Base-by-base conservation (phyloP, 2,888 invertebrate genomes). In the Archips crataeganus region DNA sequence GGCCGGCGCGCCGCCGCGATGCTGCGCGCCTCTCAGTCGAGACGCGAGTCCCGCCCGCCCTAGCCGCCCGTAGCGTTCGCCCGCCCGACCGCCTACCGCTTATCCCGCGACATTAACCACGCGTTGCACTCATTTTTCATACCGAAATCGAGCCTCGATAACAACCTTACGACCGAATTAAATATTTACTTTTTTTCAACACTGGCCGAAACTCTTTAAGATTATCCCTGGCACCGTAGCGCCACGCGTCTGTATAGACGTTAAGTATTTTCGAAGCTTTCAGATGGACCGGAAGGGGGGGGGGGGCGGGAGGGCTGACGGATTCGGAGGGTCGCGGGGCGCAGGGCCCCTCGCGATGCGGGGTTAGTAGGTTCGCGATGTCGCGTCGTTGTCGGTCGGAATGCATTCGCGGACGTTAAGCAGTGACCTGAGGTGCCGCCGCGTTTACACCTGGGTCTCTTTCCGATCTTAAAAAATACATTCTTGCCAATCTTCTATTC, bases 1-100 rank as follows among this genome's bases (percentile, higher is more conserved):
- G 93, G 90, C 93, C 91, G 94, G 93, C 94, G 94, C 94, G 95
- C 93, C 95, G 95, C 92, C 91, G 94, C 95, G 95, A 95, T 95
- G 95, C 95, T 94, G 94, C 92, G 94, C 94, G 95, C 94, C 94
- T 95, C 95, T 95, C 95, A 96, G 96, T 96, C 95, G 95, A 96
- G 95, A 92, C 93, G 94, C 93, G 93, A 92, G 90, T 90, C 90
- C 93, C 95, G 94, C 94, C 94, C 95, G 95, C 94, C 95, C 94
- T 93, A 90, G 92, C 94, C 93, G 94, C 89, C 86, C 89, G 90
- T 85, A 85, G 81, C 84, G 82, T 84, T 23, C 87, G 85, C 90
- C 90, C 91, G 89, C 91, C 91, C 90, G 87, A 88, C 90, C 91
- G 60, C 60, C 59, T 69, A 36, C 92, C 88, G 83, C 85, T 85